phyloP scores from a whole-genome alignment of 2,113 vertebrate genomes.

The Parus major region DNA sequence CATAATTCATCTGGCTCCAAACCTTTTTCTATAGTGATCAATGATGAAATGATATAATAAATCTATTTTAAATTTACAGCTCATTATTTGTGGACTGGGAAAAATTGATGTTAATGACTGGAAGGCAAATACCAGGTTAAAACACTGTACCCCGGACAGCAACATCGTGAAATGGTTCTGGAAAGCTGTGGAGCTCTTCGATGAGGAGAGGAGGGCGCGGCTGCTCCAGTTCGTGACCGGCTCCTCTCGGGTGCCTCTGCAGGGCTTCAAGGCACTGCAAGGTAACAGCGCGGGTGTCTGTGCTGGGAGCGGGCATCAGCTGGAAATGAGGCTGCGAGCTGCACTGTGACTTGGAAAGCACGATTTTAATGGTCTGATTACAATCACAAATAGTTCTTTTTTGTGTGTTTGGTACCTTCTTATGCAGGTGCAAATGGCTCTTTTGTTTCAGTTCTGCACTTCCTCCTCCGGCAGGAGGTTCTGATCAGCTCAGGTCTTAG shows the following conservation, averaged over 20 bases:
- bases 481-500: not conserved
- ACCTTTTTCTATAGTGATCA: not conserved
- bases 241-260: constrained; percentile 94
- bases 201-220: constrained; percentile 92
- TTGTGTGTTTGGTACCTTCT: too few relatives aligned
- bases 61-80: constrained; percentile 71
- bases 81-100: constrained; percentile 96
- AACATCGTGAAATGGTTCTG: constrained; percentile 99
- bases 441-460: not conserved
- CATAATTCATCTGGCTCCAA: not conserved
- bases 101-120: constrained; percentile 98
- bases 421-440: not conserved
- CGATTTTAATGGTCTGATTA: not conserved
- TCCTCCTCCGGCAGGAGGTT: not conserved
- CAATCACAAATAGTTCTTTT: too few relatives aligned
- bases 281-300: constrained; percentile 66
- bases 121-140: constrained; percentile 97
- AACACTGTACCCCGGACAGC: constrained; percentile 96
- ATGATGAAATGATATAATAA: not conserved
- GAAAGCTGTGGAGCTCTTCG: constrained; percentile 96
- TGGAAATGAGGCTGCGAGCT: not conserved
- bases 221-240: constrained; percentile 98
- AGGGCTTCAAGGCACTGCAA: constrained; percentile 98
- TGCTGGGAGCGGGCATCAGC: not conserved
- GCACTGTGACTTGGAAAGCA: fast-evolving